Percentiles rank a stretch among this genome's conserved stretches.
Conservation (phyloP, 1,140 invertebrate species). For the Heterodera carotae region DNA sequence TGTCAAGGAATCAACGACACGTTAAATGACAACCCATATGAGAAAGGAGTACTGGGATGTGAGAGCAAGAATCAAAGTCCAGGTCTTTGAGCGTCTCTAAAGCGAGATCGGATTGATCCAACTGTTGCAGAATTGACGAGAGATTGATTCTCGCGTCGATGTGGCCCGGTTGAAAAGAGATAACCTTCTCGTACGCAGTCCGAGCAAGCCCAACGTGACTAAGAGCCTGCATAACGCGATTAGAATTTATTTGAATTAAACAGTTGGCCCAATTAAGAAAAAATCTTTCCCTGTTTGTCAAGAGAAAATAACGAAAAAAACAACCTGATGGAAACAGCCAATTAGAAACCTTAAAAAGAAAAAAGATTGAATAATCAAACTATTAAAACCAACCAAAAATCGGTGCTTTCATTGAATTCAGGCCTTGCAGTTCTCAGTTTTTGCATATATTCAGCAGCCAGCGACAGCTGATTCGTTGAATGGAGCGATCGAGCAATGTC, state of each 20-base stretch:
- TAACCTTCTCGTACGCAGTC: constrained; percentile 46
- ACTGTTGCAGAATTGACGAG: constrained; percentile 57
- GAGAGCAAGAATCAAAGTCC: constrained; percentile 55
- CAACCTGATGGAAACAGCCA: constrained; percentile 48
- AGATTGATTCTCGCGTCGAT: constrained; percentile 63
- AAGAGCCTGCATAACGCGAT: constrained; percentile 37
- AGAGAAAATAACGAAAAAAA: background rate
- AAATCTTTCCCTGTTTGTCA: too few relatives aligned
- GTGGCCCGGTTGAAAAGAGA: constrained; percentile 49
- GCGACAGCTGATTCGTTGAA: constrained; percentile 18
- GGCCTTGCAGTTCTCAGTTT: constrained; percentile 24
- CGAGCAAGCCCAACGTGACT: constrained; percentile 46
- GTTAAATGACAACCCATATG: too few relatives aligned
- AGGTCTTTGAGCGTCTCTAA: constrained; percentile 57
- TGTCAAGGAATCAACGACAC: too few relatives aligned
- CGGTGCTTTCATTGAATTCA: constrained; percentile 33
- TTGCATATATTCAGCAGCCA: constrained; percentile 34
- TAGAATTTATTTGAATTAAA: too few relatives aligned
- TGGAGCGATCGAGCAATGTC: constrained; percentile 48
- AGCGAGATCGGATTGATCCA: constrained; percentile 51
- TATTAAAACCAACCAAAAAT: constrained; percentile 50
- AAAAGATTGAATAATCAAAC: background rate
- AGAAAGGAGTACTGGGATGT: constrained; percentile 48
- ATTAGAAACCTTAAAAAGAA: background rate
- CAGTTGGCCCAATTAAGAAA: too few relatives aligned